Conservation (phyloP, 2,888 invertebrate genomes). For the Apantesis nais region DNA sequence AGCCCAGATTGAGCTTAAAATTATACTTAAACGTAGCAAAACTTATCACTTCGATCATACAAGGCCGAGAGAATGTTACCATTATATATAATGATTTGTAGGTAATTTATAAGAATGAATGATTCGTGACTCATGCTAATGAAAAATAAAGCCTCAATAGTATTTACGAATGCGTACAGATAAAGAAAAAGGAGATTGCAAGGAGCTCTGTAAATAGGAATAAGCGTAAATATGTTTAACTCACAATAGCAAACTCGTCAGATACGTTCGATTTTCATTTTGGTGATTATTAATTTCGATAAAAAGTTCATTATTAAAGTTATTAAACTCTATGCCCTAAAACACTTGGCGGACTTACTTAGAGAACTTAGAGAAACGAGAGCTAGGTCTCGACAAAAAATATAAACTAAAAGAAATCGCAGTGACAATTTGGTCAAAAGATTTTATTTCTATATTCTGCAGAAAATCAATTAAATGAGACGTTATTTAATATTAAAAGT, state of each 20-base stretch:
- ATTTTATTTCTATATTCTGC: no score
- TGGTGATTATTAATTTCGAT: no score
- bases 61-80: conserved; percentile 49
- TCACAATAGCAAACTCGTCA: no score
- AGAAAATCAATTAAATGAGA: no score
- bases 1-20: conserved; percentile 22
- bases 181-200: neutral
- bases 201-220: neutral
- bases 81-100: conserved; percentile 24
- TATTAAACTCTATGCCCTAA: no score
- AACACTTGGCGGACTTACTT: no score
- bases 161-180: neutral
- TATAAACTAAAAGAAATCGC: no score
- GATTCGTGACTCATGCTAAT: conserved; percentile 17
- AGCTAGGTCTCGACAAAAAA: no score
- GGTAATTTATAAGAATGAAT: conserved; percentile 26
- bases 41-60: conserved; percentile 28
- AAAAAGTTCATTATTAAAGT: no score
- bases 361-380: no score
- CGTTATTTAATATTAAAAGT: neutral
- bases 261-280: no score
- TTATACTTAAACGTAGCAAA: conserved; percentile 21
- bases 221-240: neutral
- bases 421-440: no score
- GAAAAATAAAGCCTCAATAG: neutral